These are phyloP conservation scores for Dasypus novemcinctus DNA, from an alignment of 2,113 vertebrate genomes.

Conservation along the genomic window DNA sequence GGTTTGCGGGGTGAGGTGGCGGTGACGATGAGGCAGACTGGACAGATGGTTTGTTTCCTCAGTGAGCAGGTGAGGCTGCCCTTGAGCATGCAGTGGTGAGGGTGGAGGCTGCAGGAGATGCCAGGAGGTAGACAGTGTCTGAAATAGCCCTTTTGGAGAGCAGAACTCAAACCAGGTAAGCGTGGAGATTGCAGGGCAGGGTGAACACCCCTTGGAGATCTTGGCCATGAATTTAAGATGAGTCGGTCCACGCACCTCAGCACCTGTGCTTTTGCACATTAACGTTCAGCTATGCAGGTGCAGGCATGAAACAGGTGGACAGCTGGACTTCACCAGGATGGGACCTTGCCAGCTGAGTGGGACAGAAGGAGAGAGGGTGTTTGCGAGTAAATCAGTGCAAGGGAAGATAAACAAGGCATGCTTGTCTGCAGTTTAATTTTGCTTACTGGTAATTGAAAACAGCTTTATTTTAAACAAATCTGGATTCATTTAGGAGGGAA, in stretches of 20 bases:
- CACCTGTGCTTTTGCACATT: neutral
- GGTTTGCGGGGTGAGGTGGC: neutral
- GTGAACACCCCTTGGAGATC: too few species aligned
- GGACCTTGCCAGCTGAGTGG: neutral
- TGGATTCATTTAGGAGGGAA: neutral
- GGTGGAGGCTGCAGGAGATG: neutral
- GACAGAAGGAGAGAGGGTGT: conserved; percentile 24
- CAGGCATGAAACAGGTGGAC: neutral
- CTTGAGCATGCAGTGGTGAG: too few species aligned
- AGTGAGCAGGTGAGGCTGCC: neutral
- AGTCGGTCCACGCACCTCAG: neutral
- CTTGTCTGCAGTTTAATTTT: neutral
- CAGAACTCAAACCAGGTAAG: neutral
- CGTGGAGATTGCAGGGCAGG: neutral
- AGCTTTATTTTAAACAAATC: conserved; percentile 42
- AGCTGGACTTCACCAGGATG: neutral
- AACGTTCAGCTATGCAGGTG: neutral
- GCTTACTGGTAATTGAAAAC: neutral
- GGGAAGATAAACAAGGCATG: neutral
- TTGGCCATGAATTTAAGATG: neutral
- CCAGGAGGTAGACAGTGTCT: neutral
- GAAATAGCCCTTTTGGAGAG: neutral
- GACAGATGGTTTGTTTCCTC: neutral
- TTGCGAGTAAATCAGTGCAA: neutral
- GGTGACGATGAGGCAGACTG: neutral